These are phyloP conservation scores for Oostethus manadensis DNA, from an alignment of 2,113 vertebrate species.

Conservation along the genomic window DNA sequence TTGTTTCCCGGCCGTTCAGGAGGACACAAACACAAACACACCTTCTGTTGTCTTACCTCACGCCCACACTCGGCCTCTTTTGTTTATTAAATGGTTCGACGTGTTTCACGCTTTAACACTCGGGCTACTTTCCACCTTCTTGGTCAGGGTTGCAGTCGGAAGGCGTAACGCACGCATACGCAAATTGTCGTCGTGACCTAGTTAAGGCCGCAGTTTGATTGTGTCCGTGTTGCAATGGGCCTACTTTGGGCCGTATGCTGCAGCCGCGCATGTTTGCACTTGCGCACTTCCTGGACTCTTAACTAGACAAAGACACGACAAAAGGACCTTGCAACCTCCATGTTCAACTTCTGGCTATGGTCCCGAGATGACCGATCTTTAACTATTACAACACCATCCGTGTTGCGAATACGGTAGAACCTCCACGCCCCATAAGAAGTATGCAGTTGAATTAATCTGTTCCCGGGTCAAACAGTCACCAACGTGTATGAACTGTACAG, in stretches of 20 bases:
- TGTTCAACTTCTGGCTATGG: too few relatives aligned
- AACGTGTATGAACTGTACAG: not conserved
- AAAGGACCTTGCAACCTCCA: too few relatives aligned
- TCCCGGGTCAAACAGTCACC: not conserved
- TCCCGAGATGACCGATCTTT: too few relatives aligned
- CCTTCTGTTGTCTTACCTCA: slow-evolving; percentile 38
- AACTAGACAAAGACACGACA: slow-evolving; percentile 42
- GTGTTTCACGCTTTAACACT: slow-evolving; percentile 25
- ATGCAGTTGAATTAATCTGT: not conserved
- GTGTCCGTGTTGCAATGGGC: slow-evolving; percentile 25
- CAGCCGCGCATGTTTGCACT: slow-evolving; percentile 43
- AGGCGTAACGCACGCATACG: slow-evolving; percentile 32
- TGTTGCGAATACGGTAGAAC: too few relatives aligned
- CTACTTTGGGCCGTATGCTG: slow-evolving; percentile 30
- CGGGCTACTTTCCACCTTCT: slow-evolving; percentile 20
- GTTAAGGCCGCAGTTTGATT: slow-evolving; percentile 52
- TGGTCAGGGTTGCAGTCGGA: slow-evolving; percentile 19
- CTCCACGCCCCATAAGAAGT: not conserved
- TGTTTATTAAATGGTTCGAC: slow-evolving; percentile 31
- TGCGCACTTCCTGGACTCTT: slow-evolving; percentile 46
- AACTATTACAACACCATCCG: too few relatives aligned
- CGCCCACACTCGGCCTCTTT: slow-evolving; percentile 19
- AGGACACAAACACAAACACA: slow-evolving; percentile 15
- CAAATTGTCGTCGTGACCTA: slow-evolving; percentile 52
- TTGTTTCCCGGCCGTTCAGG: slow-evolving; percentile 15